These are phyloP conservation scores for Ranitomeya variabilis DNA, from an alignment of 2,113 vertebrate genomes.

Conservation along the genomic window DNA sequence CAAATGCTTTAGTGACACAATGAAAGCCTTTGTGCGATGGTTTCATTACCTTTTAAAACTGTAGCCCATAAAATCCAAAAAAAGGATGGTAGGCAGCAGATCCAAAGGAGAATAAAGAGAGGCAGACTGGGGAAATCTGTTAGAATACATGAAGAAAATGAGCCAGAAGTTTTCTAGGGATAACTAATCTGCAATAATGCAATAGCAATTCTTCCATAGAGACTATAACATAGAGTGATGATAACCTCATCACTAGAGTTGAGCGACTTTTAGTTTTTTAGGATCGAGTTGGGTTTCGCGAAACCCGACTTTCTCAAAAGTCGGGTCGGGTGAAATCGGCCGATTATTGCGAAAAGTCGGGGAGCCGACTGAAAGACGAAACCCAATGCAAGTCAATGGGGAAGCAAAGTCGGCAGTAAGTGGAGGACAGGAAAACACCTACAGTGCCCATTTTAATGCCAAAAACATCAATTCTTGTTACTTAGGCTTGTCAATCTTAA, in stretches of 20 bases:
- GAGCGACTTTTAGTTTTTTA: too few relatives aligned
- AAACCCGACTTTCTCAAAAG: too few relatives aligned
- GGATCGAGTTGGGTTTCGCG: too few relatives aligned
- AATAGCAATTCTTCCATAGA: background rate
- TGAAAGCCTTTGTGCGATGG: background rate
- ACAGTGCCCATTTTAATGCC: too few relatives aligned
- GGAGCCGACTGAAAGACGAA: too few relatives aligned
- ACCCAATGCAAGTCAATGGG: too few relatives aligned
- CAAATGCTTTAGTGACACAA: background rate
- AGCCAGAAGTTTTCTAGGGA: background rate
- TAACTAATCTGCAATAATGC: background rate
- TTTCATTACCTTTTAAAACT: background rate
- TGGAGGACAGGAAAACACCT: too few relatives aligned
- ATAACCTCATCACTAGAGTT: constrained; percentile 25
- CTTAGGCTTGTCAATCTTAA: too few relatives aligned
- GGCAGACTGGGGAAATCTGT: background rate
- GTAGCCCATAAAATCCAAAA: background rate
- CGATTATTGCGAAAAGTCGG: too few relatives aligned
- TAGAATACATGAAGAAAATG: background rate
- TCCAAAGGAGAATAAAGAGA: background rate
- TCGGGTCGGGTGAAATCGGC: too few relatives aligned
- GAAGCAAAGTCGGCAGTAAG: too few relatives aligned
- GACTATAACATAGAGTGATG: background rate
- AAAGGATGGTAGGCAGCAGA: background rate
- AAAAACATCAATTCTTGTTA: too few relatives aligned